A percentile compares a stretch with the other conserved stretches of the same genome.
phyloP scores from a whole-genome alignment of 2,797 vertebrate species.

The Crocodylus rhombifer region DNA sequence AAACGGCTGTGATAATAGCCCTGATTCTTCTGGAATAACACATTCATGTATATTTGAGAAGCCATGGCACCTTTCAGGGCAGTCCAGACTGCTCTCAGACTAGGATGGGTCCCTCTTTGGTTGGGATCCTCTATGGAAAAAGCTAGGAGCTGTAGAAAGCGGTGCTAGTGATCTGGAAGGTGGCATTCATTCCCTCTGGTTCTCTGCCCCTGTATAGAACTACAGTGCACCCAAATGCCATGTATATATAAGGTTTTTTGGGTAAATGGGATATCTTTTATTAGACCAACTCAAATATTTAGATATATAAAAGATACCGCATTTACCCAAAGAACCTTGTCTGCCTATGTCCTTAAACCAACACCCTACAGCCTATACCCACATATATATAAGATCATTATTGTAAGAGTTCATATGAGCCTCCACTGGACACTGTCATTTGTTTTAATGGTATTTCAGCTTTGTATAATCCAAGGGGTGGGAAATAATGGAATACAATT shows the following conservation, averaged over 20 bases:
- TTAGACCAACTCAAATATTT: no score
- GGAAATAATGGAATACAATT: background rate
- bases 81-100: accelerated
- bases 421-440: background rate
- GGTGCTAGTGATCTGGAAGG: background rate
- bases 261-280: no score
- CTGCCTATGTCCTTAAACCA: no score
- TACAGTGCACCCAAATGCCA: background rate
- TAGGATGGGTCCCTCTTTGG: background rate
- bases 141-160: background rate
- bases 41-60: background rate
- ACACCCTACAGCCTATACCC: no score
- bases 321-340: no score
- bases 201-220: background rate
- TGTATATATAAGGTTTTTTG: no score
- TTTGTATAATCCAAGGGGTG: background rate
- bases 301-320: no score
- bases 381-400: background rate
- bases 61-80: accelerated
- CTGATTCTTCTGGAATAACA: background rate
- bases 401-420: background rate
- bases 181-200: background rate
- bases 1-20: background rate
- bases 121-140: background rate
- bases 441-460: background rate